phyloP scores from a whole-genome alignment of 2,888 invertebrate species.

The Trachelus troglodyta region DNA sequence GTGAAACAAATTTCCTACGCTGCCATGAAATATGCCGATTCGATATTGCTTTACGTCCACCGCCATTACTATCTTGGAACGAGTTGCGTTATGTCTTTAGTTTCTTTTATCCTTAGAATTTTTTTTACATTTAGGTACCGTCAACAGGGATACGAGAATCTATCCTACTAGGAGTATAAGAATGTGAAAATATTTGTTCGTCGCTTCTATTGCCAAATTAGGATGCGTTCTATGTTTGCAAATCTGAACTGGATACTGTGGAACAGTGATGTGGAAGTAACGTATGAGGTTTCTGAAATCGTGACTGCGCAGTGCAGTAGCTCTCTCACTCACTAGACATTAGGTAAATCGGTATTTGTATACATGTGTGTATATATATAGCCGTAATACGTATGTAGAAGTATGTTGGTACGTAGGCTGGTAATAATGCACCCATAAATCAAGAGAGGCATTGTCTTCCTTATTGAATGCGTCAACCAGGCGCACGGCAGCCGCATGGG shows the following conservation, averaged over 20 bases:
- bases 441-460: conserved; percentile 56
- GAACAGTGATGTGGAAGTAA: background rate
- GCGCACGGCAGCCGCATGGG: conserved; percentile 32
- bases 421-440: conserved; percentile 60
- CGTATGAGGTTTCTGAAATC: background rate
- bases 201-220: background rate
- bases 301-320: background rate
- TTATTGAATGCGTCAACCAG: conserved; percentile 43
- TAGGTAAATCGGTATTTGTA: conserved; percentile 30
- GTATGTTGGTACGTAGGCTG: conserved; percentile 40
- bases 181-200: background rate
- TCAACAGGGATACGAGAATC: background rate
- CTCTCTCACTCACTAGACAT: background rate
- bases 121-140: background rate
- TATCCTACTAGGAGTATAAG: background rate
- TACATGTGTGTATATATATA: conserved; percentile 42
- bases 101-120: background rate
- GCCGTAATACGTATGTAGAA: conserved; percentile 6
- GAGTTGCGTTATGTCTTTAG: background rate
- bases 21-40: background rate
- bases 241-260: background rate
- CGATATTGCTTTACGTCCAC: background rate
- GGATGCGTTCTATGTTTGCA: background rate
- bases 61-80: background rate
- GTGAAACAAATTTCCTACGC: background rate